These are phyloP conservation scores for Lasioglossum baleicum DNA, from an alignment of 1,140 invertebrate genomes.

Conservation along the genomic window DNA sequence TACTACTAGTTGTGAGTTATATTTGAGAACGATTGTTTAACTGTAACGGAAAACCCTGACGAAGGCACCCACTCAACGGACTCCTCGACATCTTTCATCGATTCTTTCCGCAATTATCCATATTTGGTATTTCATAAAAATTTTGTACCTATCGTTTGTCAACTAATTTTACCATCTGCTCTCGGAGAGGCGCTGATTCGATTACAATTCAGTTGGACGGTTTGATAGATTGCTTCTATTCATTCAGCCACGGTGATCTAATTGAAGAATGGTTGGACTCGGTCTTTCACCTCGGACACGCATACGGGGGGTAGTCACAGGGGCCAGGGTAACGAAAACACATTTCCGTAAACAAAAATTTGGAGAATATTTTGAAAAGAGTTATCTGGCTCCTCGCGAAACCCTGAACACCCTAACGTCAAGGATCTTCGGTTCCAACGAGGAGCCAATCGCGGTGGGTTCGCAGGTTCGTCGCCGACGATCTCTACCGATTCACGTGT, in stretches of 20 bases:
- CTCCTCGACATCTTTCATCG: background rate
- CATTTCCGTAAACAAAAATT: slow-evolving; percentile 74
- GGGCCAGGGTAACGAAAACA: slow-evolving; percentile 70
- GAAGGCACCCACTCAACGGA: slow-evolving; percentile 78
- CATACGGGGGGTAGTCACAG: slow-evolving; percentile 68
- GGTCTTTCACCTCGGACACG: slow-evolving; percentile 72
- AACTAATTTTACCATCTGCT: background rate
- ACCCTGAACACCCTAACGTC: slow-evolving; percentile 9
- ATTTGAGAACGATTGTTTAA: slow-evolving; percentile 77
- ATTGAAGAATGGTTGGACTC: slow-evolving; percentile 43
- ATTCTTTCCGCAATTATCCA: no score
- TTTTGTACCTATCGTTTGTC: background rate
- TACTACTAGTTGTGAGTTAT: slow-evolving; percentile 80
- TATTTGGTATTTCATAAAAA: background rate
- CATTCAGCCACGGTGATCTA: background rate
- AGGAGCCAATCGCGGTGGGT: slow-evolving; percentile 67
- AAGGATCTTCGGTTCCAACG: slow-evolving; percentile 53
- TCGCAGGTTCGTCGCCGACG: slow-evolving; percentile 55
- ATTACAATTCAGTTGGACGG: background rate
- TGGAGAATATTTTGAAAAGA: slow-evolving; percentile 79
- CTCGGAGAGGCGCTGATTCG: no score
- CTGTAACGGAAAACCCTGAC: slow-evolving; percentile 80
- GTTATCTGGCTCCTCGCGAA: slow-evolving; percentile 66
- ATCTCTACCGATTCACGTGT: slow-evolving; percentile 46
- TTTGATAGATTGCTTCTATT: no score